Conservation (phyloP, 2,113 vertebrate species). For the Lepus americanus region DNA sequence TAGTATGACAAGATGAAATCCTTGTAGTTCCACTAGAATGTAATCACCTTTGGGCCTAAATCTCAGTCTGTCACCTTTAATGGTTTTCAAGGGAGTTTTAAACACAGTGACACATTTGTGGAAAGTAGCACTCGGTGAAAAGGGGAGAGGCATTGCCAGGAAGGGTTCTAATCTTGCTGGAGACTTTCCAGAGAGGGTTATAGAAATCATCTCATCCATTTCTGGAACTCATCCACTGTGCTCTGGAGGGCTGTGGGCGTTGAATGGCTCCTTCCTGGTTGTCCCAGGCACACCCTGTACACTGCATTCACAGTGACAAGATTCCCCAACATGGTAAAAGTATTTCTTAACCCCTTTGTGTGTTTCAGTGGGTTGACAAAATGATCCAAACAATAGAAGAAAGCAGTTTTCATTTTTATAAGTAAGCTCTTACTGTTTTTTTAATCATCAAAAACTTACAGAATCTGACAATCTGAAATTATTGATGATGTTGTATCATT, state of each 20-base stretch:
- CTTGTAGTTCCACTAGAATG: neutral
- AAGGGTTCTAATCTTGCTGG: constrained; percentile 23
- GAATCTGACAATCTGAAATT: neutral
- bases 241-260: neutral
- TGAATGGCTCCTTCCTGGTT: neutral
- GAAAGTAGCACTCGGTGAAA: neutral
- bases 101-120: neutral
- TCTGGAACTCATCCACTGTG: neutral
- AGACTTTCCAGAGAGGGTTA: neutral
- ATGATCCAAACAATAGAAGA: neutral
- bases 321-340: neutral
- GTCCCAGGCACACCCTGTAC: neutral
- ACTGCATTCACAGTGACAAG: neutral
- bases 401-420: constrained; percentile 27
- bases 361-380: neutral
- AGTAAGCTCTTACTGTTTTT: neutral
- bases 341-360: neutral
- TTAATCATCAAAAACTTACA: constrained; percentile 33
- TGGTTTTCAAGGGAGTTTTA: neutral
- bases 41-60: neutral
- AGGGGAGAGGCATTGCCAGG: neutral
- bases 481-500: neutral
- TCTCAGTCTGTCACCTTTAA: constrained; percentile 7
- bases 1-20: neutral
- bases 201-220: neutral